Percentiles rank a stretch among this genome's conserved stretches.
These are phyloP conservation scores for Nebria salina DNA, from an alignment of 2,888 invertebrate species.

Conservation along the genomic window DNA sequence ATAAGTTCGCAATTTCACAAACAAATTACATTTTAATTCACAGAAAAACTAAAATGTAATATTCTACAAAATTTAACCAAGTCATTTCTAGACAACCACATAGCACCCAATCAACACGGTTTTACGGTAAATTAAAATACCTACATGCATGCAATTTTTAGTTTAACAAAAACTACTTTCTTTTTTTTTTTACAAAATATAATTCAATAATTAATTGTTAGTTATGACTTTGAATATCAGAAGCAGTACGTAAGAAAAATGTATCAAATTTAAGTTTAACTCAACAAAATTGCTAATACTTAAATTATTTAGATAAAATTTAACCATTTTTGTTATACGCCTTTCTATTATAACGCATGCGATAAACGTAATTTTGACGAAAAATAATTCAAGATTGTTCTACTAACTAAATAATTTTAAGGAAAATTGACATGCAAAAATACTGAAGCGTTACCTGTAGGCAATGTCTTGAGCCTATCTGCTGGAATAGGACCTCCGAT, in stretches of 20 bases:
- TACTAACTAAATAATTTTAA: background rate
- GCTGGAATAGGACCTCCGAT: conserved; percentile 68
- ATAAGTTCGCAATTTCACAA: background rate
- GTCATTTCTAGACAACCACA: background rate
- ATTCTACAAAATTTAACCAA: background rate
- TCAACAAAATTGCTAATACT: background rate
- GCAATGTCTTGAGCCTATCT: conserved; percentile 67
- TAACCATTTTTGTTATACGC: background rate
- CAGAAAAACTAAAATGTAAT: too few species aligned
- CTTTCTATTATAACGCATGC: background rate
- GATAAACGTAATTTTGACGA: background rate
- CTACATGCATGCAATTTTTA: background rate
- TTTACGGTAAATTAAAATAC: background rate
- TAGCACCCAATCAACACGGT: background rate
- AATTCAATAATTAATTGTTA: background rate
- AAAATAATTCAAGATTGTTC: background rate
- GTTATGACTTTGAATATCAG: background rate
- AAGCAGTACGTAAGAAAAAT: background rate
- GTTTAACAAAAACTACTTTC: background rate
- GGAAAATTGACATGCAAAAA: background rate
- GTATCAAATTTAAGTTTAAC: background rate
- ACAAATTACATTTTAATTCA: background rate
- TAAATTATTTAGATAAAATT: too few species aligned
- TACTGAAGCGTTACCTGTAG: conserved; percentile 59
- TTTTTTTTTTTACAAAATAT: background rate